Base-by-base conservation (phyloP, 2,888 invertebrate species). In the Baronia brevicornis region DNA sequence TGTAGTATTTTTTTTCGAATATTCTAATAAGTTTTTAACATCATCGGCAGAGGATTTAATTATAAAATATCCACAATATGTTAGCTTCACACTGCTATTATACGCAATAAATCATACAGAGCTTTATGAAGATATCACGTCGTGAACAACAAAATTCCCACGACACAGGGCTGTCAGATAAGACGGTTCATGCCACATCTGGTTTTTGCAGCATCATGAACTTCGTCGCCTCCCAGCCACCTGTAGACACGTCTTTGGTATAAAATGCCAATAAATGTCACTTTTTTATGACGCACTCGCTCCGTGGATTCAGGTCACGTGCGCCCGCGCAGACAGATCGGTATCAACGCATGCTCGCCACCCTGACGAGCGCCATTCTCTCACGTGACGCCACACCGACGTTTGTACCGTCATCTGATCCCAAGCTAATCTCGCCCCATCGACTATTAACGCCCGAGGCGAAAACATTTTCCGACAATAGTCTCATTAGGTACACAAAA, bases 211-310 rank as follows among this genome's bases (percentile, higher is more conserved):
- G 63, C 57, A 61, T 75, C 71, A 73, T 68, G 71, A 73, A 63
- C 60, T 63, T 67, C 54, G 66, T 54, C 65, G 63, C 46, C 60
- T 56, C 63, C 62, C 48, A 60, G 66, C 73, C 78, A 75, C 68
- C 68, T 70, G 72, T 48, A 45, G 58, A 64, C 78, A 74, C 75
- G 72, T 70, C 64, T 74, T 73, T 80, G 78, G 74, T 78, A 80
- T 82, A 79, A 84, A 79, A 73, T 62, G 70, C 77, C 75, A 80
- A 79, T 84, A 80, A 84, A 79, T 70, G 82, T 80, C 82, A 80
- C 78, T 78, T 80, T 79, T 82, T 84, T 82, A 80, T 80, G 77
- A 75, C 61, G 58, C 66, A 53, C 59, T 57, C 62, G 57, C 60
- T 54, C 62, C 51, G 51, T 54, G 69, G 52, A 78, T 72, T 72